Conservation (phyloP, 2,797 vertebrate species). For the Sebastes alutus region DNA sequence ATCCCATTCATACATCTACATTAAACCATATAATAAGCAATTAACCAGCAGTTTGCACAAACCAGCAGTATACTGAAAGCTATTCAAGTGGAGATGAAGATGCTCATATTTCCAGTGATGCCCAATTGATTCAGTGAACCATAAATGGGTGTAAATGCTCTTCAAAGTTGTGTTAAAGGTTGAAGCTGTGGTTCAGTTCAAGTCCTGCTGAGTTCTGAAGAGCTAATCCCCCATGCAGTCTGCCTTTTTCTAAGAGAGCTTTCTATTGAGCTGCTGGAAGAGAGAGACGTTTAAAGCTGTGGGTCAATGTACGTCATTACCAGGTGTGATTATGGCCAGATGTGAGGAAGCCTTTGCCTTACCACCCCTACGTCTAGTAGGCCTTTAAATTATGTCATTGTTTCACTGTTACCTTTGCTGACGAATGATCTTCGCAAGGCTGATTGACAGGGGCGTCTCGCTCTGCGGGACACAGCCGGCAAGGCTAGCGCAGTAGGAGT, state of each 20-base stretch:
- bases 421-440: slow-evolving; percentile 21
- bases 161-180: slow-evolving; percentile 68
- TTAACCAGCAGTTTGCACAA: background rate
- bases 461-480: slow-evolving; percentile 39
- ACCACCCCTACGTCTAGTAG: background rate
- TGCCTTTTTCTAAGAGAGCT: slow-evolving; percentile 43
- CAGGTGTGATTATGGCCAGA: slow-evolving; percentile 27
- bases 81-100: slow-evolving; percentile 22
- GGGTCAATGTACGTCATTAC: slow-evolving; percentile 26
- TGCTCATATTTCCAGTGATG: slow-evolving; percentile 33
- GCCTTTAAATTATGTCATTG: slow-evolving; percentile 31
- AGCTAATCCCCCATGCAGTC: slow-evolving; percentile 38
- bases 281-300: slow-evolving; percentile 42
- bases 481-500: slow-evolving; percentile 29
- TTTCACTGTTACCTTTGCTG: slow-evolving; percentile 15
- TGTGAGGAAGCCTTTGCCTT: background rate
- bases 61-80: slow-evolving; percentile 2
- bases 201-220: slow-evolving; percentile 59
- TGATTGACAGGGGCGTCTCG: slow-evolving; percentile 50
- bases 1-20: background rate
- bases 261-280: slow-evolving; percentile 39
- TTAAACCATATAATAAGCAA: background rate
- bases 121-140: slow-evolving; percentile 42
- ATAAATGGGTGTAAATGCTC: slow-evolving; percentile 56
- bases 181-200: slow-evolving; percentile 41